These are phyloP conservation scores for Linurgus olivaceus DNA, from an alignment of 2,797 vertebrate genomes.

Conservation along the genomic window DNA sequence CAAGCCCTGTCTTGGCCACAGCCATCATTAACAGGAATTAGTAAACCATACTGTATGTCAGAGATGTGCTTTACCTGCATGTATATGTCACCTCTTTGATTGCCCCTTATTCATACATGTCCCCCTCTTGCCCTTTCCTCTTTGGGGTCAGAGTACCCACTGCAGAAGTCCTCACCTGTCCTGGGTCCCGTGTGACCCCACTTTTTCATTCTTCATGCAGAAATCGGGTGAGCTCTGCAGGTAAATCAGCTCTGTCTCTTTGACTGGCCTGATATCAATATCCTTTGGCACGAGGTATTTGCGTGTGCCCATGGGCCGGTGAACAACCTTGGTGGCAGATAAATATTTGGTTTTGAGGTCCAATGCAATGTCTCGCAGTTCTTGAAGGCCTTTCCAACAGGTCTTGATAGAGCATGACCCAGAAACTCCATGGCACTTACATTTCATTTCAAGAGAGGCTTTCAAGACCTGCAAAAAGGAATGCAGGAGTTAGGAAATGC, in stretches of 20 bases:
- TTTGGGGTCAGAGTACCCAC: background rate
- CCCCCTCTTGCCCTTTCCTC: background rate
- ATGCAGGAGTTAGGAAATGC: conserved; percentile 5
- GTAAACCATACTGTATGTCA: rapidly evolving
- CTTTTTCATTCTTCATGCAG: conserved; percentile 92
- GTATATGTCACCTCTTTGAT: background rate
- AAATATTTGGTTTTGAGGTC: conserved; percentile 97
- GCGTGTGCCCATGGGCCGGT: conserved; percentile 92
- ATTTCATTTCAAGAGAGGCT: conserved; percentile 94
- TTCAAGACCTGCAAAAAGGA: conserved; percentile 82
- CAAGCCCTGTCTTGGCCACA: background rate
- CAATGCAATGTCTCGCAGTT: conserved; percentile 89
- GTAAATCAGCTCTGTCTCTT: conserved; percentile 94
- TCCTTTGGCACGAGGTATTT: conserved; percentile 98
- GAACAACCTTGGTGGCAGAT: conserved; percentile 96
- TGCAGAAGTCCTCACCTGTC: conserved; percentile 84
- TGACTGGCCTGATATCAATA: conserved; percentile 93
- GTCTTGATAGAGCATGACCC: conserved; percentile 98
- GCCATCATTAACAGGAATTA: background rate
- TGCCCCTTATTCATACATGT: background rate
- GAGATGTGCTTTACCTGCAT: background rate
- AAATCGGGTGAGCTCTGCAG: conserved; percentile 96
- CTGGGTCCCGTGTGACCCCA: conserved; percentile 93
- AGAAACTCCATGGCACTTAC: conserved; percentile 97
- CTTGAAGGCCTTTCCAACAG: conserved; percentile 96